A percentile compares a stretch with the other conserved stretches of the same genome.
Conservation (phyloP, 53 echinoderm and acorn worm genomes). For the Hippasteria phrygiana region DNA sequence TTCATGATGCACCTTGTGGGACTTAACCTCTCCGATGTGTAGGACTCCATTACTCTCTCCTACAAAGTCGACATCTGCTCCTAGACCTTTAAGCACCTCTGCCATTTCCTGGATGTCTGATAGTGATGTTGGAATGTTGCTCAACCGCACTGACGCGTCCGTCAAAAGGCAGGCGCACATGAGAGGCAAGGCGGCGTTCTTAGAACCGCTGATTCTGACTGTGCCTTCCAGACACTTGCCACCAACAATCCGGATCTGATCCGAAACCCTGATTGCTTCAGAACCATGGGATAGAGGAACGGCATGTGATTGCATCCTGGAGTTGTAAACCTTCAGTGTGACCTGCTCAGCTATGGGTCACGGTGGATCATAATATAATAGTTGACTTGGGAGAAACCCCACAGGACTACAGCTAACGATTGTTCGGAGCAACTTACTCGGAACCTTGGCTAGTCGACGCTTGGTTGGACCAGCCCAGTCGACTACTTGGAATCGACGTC, state of each 20-base stretch:
- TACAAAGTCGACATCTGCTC: not conserved
- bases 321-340: too few species aligned
- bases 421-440: too few species aligned
- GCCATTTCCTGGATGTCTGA: conserved; percentile 4
- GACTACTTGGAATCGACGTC: too few species aligned
- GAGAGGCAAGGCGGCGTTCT: conserved; percentile 29
- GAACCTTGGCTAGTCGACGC: too few species aligned
- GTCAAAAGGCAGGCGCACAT: conserved; percentile 38
- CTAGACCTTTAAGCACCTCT: not conserved
- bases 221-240: conserved; percentile 19
- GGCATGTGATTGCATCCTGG: too few species aligned
- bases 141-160: not conserved
- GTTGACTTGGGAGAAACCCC: too few species aligned
- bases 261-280: too few species aligned
- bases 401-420: too few species aligned
- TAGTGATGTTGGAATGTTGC: conserved; percentile 10
- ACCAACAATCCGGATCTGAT: not conserved
- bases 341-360: too few species aligned
- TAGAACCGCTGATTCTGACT: not conserved
- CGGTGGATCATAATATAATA: too few species aligned
- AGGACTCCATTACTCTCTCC: not conserved
- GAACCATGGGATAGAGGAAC: too few species aligned
- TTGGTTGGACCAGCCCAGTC: too few species aligned
- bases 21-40: not conserved
- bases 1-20: not conserved